phyloP scores from a whole-genome alignment of 2,113 vertebrate genomes.

The Colaptes auratus region DNA sequence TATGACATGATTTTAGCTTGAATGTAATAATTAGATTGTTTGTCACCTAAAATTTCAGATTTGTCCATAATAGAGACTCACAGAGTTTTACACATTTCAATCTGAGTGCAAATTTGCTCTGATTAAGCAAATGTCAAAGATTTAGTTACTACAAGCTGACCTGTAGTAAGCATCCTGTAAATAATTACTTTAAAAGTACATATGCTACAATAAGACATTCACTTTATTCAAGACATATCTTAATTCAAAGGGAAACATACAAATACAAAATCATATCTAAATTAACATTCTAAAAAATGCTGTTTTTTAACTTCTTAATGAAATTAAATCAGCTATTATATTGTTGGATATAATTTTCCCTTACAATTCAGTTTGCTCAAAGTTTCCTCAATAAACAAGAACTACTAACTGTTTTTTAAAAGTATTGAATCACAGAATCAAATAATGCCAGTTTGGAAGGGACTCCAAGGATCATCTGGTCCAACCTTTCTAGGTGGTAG shows the following conservation, averaged over 20 bases:
- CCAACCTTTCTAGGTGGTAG: no score
- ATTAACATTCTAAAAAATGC: not conserved
- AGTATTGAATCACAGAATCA: not conserved
- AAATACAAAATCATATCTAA: not conserved
- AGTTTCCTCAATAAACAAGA: not conserved
- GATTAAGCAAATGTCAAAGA: not conserved
- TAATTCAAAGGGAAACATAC: not conserved
- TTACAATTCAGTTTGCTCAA: not conserved
- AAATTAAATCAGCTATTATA: not conserved
- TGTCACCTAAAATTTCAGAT: not conserved
- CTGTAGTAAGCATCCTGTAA: not conserved
- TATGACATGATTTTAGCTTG: not conserved
- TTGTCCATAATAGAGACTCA: not conserved
- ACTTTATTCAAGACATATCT: not conserved
- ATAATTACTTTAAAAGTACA: not conserved
- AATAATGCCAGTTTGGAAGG: no score
- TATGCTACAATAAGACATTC: not conserved
- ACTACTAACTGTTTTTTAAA: not conserved
- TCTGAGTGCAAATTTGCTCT: not conserved
- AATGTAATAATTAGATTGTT: not conserved
- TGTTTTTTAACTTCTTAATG: not conserved
- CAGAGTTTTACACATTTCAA: not conserved
- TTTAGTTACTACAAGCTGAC: not conserved
- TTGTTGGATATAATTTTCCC: not conserved
- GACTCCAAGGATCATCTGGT: no score